These are phyloP conservation scores for Epirrhoe alternata DNA, from an alignment of 2,888 invertebrate genomes.

Conservation along the genomic window DNA sequence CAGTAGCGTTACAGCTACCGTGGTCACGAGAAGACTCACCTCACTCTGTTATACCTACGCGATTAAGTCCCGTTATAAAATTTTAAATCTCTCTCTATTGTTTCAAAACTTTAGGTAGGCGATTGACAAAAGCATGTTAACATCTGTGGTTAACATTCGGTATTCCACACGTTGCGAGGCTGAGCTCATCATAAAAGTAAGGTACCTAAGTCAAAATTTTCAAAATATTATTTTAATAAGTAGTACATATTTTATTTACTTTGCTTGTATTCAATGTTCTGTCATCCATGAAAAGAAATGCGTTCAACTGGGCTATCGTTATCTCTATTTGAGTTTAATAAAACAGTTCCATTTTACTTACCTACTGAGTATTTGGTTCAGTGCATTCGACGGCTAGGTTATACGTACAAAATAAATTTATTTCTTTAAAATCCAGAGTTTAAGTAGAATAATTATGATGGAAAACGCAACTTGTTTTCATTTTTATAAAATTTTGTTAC, in stretches of 20 bases:
- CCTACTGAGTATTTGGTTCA: slow-evolving; percentile 1
- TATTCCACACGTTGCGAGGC: too few species aligned
- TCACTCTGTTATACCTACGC: too few species aligned
- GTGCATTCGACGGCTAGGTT: background rate
- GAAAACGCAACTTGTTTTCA: background rate
- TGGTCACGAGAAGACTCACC: too few species aligned
- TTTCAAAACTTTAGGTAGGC: too few species aligned
- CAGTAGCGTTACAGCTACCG: too few species aligned
- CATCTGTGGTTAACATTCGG: too few species aligned
- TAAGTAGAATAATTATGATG: background rate
- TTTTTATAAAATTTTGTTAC: too few species aligned
- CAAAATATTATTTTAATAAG: background rate
- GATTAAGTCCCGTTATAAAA: too few species aligned
- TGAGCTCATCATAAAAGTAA: too few species aligned
- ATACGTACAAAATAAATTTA: background rate
- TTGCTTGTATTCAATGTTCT: background rate
- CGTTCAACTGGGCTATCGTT: slow-evolving; percentile 1
- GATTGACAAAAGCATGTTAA: too few species aligned
- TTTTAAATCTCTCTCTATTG: too few species aligned
- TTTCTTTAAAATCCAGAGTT: background rate
- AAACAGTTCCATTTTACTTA: slow-evolving; percentile 2
- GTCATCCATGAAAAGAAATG: background rate
- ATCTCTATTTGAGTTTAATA: slow-evolving; percentile 5
- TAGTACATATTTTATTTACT: background rate
- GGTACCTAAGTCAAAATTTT: too few species aligned